Evolutionary conservation across 1,140 invertebrate species (phyloP), one percentile per base, ranked within the genome.

Genomic region (Phymastichus coffea): DNA sequence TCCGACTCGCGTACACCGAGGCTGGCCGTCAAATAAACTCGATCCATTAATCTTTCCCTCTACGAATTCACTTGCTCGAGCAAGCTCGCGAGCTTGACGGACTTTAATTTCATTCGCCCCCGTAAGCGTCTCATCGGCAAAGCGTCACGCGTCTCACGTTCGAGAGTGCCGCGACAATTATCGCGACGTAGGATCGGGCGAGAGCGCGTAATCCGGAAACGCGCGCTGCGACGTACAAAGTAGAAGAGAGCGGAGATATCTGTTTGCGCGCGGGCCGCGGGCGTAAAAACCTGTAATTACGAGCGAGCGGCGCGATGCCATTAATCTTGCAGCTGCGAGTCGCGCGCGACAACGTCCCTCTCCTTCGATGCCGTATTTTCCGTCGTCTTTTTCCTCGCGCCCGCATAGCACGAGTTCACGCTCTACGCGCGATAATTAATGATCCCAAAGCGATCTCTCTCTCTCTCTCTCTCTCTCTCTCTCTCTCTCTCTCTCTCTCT

Each of bases 391-490:
- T 8, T 3, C 15, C 35, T 37, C 35, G 12, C 2, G 20, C 22
- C 2, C 22, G 41, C 22, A 43, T 17, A 7, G 4, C 12, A 43
- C 19, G 47, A 37, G 1, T n/a, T 22, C 12, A 3, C 14, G 9
- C 9, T 1, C 2, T 63, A 61, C 59, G 57, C 63, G 56, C 59
- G 75, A 74, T 79, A 77, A 79, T 79, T 79, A 77, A 79, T 77
- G 74, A 77, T 77, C 71, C 63, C 54, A 43, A 74, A 74, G 69
- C 66, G 74, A 77, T 76, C 74, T 69, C n/a, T n/a, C n/a, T n/a
- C n/a, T n/a, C n/a, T n/a, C n/a, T n/a, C n/a, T n/a, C n/a, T n/a
- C n/a, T n/a, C n/a, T n/a, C n/a, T n/a, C n/a, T n/a, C n/a, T n/a
- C n/a, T n/a, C n/a, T n/a, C n/a, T n/a, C n/a, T n/a, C n/a, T n/a